Base-by-base conservation (phyloP, 2,888 invertebrate genomes). In the Drosophila prostipennis region DNA sequence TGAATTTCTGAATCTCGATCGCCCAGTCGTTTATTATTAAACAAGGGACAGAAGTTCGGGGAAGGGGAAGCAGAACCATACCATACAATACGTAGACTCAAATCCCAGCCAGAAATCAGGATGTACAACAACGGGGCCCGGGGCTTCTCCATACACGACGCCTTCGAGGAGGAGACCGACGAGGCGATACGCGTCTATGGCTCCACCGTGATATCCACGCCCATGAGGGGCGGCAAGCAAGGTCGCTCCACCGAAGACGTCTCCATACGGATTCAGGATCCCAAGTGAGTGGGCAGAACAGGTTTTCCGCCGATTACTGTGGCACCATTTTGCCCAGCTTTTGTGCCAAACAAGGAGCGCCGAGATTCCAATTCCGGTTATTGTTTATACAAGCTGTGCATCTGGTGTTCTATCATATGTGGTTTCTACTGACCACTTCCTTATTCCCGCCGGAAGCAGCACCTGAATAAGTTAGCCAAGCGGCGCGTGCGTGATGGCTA, bases 161-260 rank as follows among this genome's bases (percentile, higher is more conserved):
- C 96, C 13, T 96, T 96, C 89, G 96, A 96, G 90, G 96, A 96
- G 90, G 96, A 96, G 90, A 96, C 96, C 49, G 96, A 96, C 89
- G 96, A 96, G 90, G 96, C 96, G 59, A 94, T 96, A 84, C 94
- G 95, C 89, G 96, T 96, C 49, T 96, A 96, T 91, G 96, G 96
- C 52, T 94, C 96, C 54, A 95, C 95, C 52, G 95, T 94, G 74
- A 95, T 95, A 91, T 94, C 95, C 84, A 95, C 95, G 75, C 95
- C 96, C 84, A 93, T 95, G 87, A 93, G 93, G 78, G 93, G 93
- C 57, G 93, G 82, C 51, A 87, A 87, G 85, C 87, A 93, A 89
- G 93, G 92, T 76, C 91, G 93, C 80, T 92, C 93, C 70, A 92
- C 93, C 69, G 93, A 93, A 79, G 94, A 94, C 86, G 92, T 93